These are phyloP conservation scores for Callithrix jacchus DNA, from an alignment of 2,113 vertebrate species.

Conservation along the genomic window DNA sequence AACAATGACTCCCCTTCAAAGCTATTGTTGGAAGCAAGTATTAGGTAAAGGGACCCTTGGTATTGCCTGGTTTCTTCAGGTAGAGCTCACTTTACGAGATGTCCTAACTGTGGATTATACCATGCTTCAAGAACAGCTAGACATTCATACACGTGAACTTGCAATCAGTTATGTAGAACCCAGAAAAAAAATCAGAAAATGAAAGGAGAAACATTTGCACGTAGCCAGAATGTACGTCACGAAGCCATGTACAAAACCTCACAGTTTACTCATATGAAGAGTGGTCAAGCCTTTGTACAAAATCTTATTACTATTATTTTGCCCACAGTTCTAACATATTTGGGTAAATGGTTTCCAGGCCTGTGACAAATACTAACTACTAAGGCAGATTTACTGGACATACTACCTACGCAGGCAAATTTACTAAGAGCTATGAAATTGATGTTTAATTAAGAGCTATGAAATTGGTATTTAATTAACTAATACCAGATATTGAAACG, in stretches of 20 bases:
- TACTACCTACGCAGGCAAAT: background rate
- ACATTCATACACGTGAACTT: background rate
- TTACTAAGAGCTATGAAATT: background rate
- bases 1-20: background rate
- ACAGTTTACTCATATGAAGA: background rate
- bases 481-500: background rate
- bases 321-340: background rate
- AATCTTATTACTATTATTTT: background rate
- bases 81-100: background rate
- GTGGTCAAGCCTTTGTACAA: background rate
- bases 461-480: background rate
- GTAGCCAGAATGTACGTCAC: background rate
- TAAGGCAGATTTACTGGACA: background rate
- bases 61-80: background rate
- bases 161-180: background rate
- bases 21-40: background rate
- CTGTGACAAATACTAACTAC: background rate
- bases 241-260: background rate
- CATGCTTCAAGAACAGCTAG: background rate
- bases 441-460: background rate
- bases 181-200: background rate
- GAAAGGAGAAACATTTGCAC: background rate
- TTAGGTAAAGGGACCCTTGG: background rate
- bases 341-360: background rate
- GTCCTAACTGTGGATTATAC: background rate